These are phyloP conservation scores for Chondrosia reniformis DNA, from an alignment of 37 sponge, comb jelly and placozoan species.

Conservation along the genomic window DNA sequence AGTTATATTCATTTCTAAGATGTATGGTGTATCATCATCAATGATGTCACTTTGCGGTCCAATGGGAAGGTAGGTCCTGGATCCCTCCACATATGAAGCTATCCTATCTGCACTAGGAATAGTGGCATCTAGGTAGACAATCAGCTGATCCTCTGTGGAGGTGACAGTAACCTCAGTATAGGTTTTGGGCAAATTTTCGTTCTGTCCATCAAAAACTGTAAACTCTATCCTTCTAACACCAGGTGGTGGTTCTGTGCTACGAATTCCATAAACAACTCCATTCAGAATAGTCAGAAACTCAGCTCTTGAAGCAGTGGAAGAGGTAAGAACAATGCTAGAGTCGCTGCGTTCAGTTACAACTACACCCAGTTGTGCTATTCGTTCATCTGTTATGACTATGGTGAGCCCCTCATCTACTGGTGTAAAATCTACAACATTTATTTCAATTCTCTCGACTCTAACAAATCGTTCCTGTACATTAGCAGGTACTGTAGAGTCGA, in stretches of 20 bases:
- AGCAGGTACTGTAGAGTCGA: background rate
- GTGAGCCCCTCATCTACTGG: background rate
- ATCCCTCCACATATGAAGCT: slow-evolving; percentile 43
- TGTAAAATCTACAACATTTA: background rate
- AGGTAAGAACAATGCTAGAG: background rate
- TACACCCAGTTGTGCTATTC: background rate
- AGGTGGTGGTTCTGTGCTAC: slow-evolving; percentile 38
- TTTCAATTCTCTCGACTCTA: background rate
- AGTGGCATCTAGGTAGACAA: slow-evolving; percentile 40
- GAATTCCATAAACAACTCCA: slow-evolving; percentile 40
- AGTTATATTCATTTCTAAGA: slow-evolving; percentile 14
- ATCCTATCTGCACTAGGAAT: slow-evolving; percentile 5
- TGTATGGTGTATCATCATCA: slow-evolving; percentile 47
- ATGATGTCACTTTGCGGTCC: slow-evolving; percentile 3
- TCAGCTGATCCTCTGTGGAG: slow-evolving; percentile 37
- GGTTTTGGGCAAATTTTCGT: slow-evolving; percentile 37
- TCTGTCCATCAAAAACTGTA: slow-evolving; percentile 54
- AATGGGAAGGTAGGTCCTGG: slow-evolving; percentile 15
- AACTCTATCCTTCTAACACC: slow-evolving; percentile 34
- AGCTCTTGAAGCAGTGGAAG: background rate
- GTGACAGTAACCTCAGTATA: slow-evolving; percentile 17
- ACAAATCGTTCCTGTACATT: background rate
- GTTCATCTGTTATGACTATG: no score
- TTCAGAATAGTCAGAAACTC: slow-evolving; percentile 46
- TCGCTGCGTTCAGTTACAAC: background rate